Conservation (phyloP, 2,888 invertebrate genomes). For the Eupithecia tripunctaria region DNA sequence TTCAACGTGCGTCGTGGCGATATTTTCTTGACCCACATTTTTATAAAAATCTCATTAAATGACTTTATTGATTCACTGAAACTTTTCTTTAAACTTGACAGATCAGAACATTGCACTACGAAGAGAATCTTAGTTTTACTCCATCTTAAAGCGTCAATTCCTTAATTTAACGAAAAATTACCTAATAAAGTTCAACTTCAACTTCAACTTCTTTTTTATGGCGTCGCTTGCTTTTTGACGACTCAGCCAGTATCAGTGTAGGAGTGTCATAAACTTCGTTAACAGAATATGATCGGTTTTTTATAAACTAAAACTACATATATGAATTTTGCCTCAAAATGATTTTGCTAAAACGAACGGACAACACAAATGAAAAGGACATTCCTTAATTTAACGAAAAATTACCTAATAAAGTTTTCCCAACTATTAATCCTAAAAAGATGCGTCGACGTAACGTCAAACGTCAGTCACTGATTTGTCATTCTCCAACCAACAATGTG, state of each 20-base stretch:
- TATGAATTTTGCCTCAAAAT: no score
- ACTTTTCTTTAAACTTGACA: background rate
- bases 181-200: no score
- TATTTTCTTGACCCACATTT: background rate
- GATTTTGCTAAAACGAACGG: no score
- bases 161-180: background rate
- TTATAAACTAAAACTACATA: no score
- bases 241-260: no score
- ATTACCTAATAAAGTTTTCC: background rate
- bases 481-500: constrained; percentile 57
- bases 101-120: background rate
- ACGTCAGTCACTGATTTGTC: constrained; percentile 59
- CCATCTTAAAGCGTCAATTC: background rate
- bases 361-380: no score
- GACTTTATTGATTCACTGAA: background rate
- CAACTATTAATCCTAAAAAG: background rate
- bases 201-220: no score
- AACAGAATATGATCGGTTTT: no score
- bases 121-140: background rate
- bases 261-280: no score
- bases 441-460: constrained; percentile 39
- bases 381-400: background rate
- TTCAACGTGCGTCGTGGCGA: background rate
- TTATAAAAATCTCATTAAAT: background rate
- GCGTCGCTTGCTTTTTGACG: no score